Evolutionary conservation across 2,888 invertebrate species (phyloP).

Genomic region (Branchipolynoe longqiensis): DNA sequence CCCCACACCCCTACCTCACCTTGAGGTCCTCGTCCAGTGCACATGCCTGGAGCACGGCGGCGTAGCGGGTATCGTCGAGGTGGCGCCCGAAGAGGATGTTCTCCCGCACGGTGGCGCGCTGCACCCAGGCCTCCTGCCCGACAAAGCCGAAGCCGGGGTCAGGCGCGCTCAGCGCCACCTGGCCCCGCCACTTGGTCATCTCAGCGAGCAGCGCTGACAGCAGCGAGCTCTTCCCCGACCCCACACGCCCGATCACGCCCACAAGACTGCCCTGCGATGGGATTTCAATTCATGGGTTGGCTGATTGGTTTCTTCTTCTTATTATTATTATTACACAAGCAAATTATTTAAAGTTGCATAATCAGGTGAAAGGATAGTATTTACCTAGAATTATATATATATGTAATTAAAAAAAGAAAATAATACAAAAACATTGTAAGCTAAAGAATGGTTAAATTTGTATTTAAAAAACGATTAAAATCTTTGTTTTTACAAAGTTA

Average conservation of each 20-base stretch:
- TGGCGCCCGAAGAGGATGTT: slow-evolving; percentile 96
- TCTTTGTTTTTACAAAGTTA: too few relatives aligned
- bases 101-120: slow-evolving; percentile 93
- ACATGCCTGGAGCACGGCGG: slow-evolving; percentile 90
- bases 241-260: slow-evolving; percentile 93
- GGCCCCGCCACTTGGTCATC: slow-evolving; percentile 83
- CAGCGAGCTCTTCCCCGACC: slow-evolving; percentile 94
- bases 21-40: slow-evolving; percentile 88
- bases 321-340: not conserved
- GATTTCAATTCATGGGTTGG: too few relatives aligned
- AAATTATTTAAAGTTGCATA: not conserved
- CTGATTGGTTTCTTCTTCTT: not conserved
- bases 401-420: not conserved
- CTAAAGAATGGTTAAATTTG: not conserved
- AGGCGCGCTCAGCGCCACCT: slow-evolving; percentile 87
- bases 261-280: slow-evolving; percentile 82
- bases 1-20: slow-evolving; percentile 62
- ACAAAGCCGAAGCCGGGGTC: slow-evolving; percentile 84
- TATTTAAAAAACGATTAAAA: too few relatives aligned
- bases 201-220: slow-evolving; percentile 93
- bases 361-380: not conserved
- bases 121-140: slow-evolving; percentile 93
- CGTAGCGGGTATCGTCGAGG: slow-evolving; percentile 84
- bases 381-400: not conserved
- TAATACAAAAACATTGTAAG: not conserved